These are phyloP conservation scores for Rhinichthys klamathensis DNA, from an alignment of 2,113 vertebrate genomes.

Conservation along the genomic window DNA sequence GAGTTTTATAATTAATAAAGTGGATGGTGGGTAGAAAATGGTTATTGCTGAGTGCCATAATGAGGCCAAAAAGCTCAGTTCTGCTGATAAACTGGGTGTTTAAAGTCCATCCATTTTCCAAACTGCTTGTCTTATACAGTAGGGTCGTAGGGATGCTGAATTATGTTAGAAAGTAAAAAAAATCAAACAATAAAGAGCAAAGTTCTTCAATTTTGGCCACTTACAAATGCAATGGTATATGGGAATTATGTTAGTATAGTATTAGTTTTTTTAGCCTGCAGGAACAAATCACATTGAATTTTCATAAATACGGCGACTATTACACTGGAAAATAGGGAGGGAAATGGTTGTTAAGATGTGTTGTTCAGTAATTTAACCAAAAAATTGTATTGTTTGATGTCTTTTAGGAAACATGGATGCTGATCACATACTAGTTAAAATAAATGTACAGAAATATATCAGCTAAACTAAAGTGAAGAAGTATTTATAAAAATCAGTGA, in stretches of 20 bases:
- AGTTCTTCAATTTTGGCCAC: neutral
- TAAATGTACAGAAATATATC: neutral
- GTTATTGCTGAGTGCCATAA: conserved; percentile 12
- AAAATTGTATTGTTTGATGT: neutral
- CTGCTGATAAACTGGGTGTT: conserved; percentile 1
- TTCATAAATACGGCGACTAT: neutral
- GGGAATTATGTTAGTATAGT: neutral
- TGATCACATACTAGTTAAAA: neutral
- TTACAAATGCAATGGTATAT: neutral
- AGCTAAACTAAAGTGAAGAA: neutral
- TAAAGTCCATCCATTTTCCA: conserved; percentile 11
- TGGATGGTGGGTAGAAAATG: conserved; percentile 20
- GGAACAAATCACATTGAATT: neutral
- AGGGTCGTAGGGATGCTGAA: neutral
- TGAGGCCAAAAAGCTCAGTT: conserved; percentile 26
- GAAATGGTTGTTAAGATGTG: neutral
- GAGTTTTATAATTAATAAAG: conserved; percentile 29
- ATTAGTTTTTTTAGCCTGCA: neutral
- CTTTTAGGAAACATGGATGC: neutral
- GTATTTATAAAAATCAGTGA: conserved; percentile 52
- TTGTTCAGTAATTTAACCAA: neutral
- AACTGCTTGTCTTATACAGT: neutral
- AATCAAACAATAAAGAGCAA: neutral
- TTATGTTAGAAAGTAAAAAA: neutral
- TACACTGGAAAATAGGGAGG: neutral